Base-by-base conservation (phyloP, 2,797 vertebrate genomes). In the Cyprinella venusta region DNA sequence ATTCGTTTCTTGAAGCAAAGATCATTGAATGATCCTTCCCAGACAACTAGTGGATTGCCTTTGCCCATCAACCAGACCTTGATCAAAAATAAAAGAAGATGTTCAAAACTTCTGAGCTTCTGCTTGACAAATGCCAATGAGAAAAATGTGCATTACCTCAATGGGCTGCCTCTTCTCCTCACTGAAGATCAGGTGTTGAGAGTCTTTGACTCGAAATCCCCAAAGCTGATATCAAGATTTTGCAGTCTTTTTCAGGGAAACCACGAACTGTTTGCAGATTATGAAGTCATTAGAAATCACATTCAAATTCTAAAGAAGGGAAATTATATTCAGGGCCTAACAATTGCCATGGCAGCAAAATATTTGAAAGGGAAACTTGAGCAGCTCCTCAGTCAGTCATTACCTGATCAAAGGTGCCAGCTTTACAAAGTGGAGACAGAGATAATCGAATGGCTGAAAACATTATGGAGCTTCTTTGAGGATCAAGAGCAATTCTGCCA, bases 81-180 rank as follows among this genome's bases (percentile, higher is more conserved):
- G 16, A 89, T 95, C 79, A 90, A 84, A 91, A 33, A 93, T 87
- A 38, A 84, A 83, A 0, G 0, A 26, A 89, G 85, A 83, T 94
- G 91, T 83, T 88, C 80, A 9, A 1, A 33, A 18, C 93, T 95
- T 13, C 80, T 95, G 78, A n/a, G 4, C 0, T 94, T 93, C 86
- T 95, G 94, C 80, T 63, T 94, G 8, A 33, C 30, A 2, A 75
- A 86, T 59, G 2, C 26, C 1, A 21, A 42, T 0, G 6, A 40
- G 4, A 26, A 71, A 7, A 1, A 84, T 0, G 1, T 69, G 1
- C 6, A 42, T 1, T 50, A 19, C 5, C 54, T 93, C 0, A 5
- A 90, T 42, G 89, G 90, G 0, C 88, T 95, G 83, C 94, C 94
- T 26, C 93, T 95, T 86, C 94, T 95, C 67, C 93, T 95, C 30